These are phyloP conservation scores for Antheraea pernyi DNA, from an alignment of 1,140 invertebrate species.

Conservation along the genomic window DNA sequence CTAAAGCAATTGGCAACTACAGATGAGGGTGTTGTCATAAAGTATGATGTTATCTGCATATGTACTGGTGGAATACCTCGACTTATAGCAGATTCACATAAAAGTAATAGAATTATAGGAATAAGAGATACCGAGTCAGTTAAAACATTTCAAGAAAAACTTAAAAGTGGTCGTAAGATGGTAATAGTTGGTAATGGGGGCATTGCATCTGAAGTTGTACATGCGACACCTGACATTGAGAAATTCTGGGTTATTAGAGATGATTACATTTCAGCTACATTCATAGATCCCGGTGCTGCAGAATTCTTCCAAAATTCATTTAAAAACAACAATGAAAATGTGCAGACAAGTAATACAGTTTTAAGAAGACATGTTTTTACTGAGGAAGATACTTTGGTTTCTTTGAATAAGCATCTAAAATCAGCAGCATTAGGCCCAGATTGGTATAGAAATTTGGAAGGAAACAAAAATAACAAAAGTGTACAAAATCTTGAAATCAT, in stretches of 20 bases:
- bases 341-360: conserved; percentile 39
- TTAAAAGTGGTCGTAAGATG: conserved; percentile 85
- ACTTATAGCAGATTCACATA: conserved; percentile 82
- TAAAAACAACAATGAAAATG: conserved; percentile 42
- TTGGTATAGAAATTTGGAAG: conserved; percentile 89
- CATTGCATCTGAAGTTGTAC: conserved; percentile 97
- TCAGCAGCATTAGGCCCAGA: conserved; percentile 97
- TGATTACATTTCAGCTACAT: conserved; percentile 94
- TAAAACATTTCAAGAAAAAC: conserved; percentile 85
- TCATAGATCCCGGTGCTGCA: conserved; percentile 97
- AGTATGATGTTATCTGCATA: conserved; percentile 92
- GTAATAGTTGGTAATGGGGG: conserved; percentile 97
- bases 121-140: conserved; percentile 98
- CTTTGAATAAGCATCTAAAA: conserved; percentile 61
- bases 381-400: conserved; percentile 73
- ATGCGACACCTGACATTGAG: conserved; percentile 91
- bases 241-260: conserved; percentile 97
- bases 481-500: conserved; percentile 78
- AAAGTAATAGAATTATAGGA: conserved; percentile 87
- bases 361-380: conserved; percentile 86
- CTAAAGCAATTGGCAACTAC: conserved; percentile 74
- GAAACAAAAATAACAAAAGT: conserved; percentile 78
- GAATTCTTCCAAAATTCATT: conserved; percentile 90
- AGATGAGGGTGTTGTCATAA: conserved; percentile 80
- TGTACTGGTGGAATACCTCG: conserved; percentile 94